Base-by-base conservation (phyloP, 2,797 vertebrate species). In the Mus minutoides region DNA sequence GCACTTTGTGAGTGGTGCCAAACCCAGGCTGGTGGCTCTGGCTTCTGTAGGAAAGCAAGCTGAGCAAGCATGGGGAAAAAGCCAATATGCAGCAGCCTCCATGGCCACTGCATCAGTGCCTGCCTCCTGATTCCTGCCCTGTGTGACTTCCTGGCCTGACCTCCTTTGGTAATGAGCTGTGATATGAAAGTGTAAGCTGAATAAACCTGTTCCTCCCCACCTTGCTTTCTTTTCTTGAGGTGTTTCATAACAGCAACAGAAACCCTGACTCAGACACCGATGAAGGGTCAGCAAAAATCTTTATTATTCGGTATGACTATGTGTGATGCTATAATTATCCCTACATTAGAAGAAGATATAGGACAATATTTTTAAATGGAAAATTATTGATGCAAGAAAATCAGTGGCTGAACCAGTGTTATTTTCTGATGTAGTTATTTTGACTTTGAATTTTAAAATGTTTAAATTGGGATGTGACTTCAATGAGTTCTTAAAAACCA, bases 351-450 rank as follows among this genome's bases (percentile, higher is more conserved):
- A 60, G 13, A 60, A 94, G 94, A 88, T 67, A 69, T 64, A 69
- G 40, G 40, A 43, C 4, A 96, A 67, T 84, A 86, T 91, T 92
- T 88, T 92, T 95, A 34, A 90, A 77, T 77, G 90, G 31, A 21
- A 82, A 92, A 40, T 94, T 91, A 62, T 26, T 93, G 2, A 37
- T 40, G 9, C 2, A 78, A 76, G 52, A 80, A 95, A 93, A 94
- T 88, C 34, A 95, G 71, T 37, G 34, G 37, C 58, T 29, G 60
- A 94, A 75, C 49, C 11, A 62, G 60, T 13, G 29, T 2, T 2
- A 10, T 34, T 26, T 87, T 95, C 54, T 52, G 43, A 54, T 56
- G 60, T 92, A 46, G 67, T 64, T 64, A 69, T 88, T 92, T 88
- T 87, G 13, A 11, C 80, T 85, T 82, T 67, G 16, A 71, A 43